Evolutionary conservation across 2,113 vertebrate species (phyloP), one percentile per base, ranked within the genome.

Genomic region (Picathartes gymnocephalus): DNA sequence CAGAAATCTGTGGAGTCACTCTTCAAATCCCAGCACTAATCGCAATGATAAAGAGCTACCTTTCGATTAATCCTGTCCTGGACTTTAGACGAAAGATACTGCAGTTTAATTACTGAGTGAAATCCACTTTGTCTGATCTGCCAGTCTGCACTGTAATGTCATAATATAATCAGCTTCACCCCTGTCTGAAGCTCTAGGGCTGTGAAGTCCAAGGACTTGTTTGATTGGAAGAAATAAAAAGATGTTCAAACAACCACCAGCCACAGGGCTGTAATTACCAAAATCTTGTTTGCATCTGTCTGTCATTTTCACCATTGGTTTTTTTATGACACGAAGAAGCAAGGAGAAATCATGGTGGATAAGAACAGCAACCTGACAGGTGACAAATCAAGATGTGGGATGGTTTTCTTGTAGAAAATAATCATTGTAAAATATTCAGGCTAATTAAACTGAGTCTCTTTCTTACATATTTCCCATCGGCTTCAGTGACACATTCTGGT

Each of bases 111-210:
- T 98, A 98, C 97, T 96, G 97, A 97, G 89, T 91, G 96, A 98
- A 98, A 98, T 98, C 97, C 96, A 98, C 96, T 98, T 97, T 97
- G 97, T 97, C 96, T 98, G 97, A 98, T 98, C 97, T 97, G 97
- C 97, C 95, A 94, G 96, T 96, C 97, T 98, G 96, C 95, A 76
- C 95, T 96, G 82, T 98, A 98, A 98, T 98, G 97, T 98, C 96
- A 94, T 97, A 98, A 98, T 98, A 97, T 97, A 97, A 98, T 98
- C 97, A 98, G 90, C 94, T 96, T 97, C 88, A 91, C 92, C 94
- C 90, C 91, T 96, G 85, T 97, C 95, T 98, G 95, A 98, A 97
- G 97, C 96, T 97, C 35, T 91, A 25, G 86, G 94, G 87, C 96
- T 97, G 89, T 97, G 97, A 97, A 97, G 95, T 98, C 97, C 97